Conservation (phyloP, 2,113 vertebrate species). For the Eubucco bourcierii region DNA sequence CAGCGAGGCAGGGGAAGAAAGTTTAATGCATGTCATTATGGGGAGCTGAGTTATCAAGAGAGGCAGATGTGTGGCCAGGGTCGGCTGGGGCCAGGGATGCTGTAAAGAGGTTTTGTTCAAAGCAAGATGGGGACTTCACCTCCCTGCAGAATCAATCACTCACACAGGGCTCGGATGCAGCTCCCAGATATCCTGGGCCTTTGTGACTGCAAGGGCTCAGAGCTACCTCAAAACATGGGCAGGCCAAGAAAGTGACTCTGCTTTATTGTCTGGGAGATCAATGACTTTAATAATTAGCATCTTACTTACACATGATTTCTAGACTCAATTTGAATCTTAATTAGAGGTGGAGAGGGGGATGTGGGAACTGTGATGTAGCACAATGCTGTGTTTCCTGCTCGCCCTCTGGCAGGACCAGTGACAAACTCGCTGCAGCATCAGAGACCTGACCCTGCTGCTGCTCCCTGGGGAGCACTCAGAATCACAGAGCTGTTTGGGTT, state of each 20-base stretch:
- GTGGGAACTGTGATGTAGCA: not conserved
- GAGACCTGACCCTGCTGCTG: not conserved
- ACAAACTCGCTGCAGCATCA: not conserved
- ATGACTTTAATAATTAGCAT: slow-evolving; percentile 67
- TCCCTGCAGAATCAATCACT: not conserved
- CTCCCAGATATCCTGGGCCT: not conserved
- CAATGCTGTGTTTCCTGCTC: not conserved
- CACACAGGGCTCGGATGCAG: not conserved
- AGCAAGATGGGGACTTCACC: not conserved
- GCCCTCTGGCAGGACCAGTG: not conserved
- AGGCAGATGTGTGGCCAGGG: not conserved
- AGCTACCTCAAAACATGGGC: not conserved
- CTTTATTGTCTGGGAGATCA: slow-evolving; percentile 61
- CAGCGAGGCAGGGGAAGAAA: not conserved
- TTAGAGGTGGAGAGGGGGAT: slow-evolving; percentile 32
- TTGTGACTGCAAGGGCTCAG: not conserved
- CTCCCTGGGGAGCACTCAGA: not conserved
- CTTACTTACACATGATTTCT: slow-evolving; percentile 65
- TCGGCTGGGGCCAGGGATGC: not conserved
- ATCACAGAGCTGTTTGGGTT: too few species aligned
- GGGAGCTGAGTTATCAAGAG: not conserved
- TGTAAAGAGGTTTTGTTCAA: not conserved
- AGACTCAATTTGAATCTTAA: slow-evolving; percentile 60
- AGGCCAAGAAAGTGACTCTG: not conserved
- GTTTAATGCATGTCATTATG: not conserved